A percentile compares a stretch with the other conserved stretches of the same genome.
These are phyloP conservation scores for Equus quagga DNA, from an alignment of 2,113 vertebrate species.

Conservation along the genomic window DNA sequence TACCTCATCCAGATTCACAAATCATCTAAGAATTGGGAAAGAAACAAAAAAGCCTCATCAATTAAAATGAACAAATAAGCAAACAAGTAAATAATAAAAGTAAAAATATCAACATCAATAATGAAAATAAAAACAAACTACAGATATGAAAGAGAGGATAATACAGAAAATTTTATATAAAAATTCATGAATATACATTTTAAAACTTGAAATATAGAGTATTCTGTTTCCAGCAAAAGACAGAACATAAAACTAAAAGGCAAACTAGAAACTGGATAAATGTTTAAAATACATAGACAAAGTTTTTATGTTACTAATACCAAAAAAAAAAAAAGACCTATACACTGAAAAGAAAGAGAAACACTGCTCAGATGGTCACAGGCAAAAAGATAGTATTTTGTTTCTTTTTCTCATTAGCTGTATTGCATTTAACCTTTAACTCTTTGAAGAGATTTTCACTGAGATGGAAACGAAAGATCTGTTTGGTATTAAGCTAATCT, in stretches of 20 bases:
- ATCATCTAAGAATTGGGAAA: background rate
- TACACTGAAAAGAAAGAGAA: background rate
- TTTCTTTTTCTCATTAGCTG: background rate
- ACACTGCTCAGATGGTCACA: background rate
- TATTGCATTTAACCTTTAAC: conserved; percentile 3
- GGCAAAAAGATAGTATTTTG: background rate
- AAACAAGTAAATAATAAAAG: background rate
- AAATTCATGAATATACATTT: background rate
- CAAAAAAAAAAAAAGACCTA: background rate
- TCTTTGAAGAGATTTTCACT: background rate
- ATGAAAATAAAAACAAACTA: conserved; percentile 28
- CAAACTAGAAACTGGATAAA: background rate
- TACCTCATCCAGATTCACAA: background rate
- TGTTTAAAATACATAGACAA: background rate
- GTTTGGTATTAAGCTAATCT: background rate
- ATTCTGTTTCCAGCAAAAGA: background rate
- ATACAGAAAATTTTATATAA: background rate
- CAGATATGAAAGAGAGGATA: background rate
- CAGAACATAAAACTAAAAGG: background rate
- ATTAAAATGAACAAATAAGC: background rate
- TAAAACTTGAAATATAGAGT: background rate
- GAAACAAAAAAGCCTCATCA: background rate
- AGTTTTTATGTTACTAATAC: background rate
- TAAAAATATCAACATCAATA: background rate
- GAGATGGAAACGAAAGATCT: background rate